Conservation (phyloP, 2,888 invertebrate genomes). For the Camptogramma bilineatum region DNA sequence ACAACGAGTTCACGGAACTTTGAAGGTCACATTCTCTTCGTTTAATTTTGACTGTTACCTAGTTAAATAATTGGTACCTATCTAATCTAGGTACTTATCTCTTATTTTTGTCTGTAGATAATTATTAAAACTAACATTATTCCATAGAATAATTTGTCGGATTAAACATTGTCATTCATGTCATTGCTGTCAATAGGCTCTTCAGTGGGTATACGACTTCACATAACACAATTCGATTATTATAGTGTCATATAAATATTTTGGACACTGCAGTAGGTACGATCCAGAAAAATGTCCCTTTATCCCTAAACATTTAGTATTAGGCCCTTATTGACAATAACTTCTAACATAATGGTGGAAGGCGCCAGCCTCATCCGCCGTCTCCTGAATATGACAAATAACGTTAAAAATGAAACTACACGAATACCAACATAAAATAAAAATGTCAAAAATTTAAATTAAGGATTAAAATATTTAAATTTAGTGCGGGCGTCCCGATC, state of each 20-base stretch:
- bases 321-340: conserved; percentile 56
- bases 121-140: too few species aligned
- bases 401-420: conserved; percentile 84
- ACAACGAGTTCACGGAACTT: conserved; percentile 28
- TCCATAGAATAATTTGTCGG: too few species aligned
- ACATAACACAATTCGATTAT: conserved; percentile 10
- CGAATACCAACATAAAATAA: conserved; percentile 85
- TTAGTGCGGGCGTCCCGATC: conserved; percentile 81
- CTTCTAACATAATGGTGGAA: conserved; percentile 61
- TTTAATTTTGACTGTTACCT: background rate
- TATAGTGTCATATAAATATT: conserved; percentile 16
- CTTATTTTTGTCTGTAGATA: too few species aligned
- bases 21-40: conserved; percentile 26
- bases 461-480: conserved; percentile 86
- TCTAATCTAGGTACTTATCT: too few species aligned
- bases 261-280: conserved; percentile 21
- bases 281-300: conserved; percentile 37
- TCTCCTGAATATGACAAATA: conserved; percentile 84
- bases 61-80: background rate
- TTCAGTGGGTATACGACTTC: background rate
- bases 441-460: conserved; percentile 86
- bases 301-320: conserved; percentile 43
- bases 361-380: conserved; percentile 77
- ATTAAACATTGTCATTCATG: too few species aligned
- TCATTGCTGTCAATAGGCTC: background rate